phyloP scores from a whole-genome alignment of 2,113 vertebrate species.

The Sciurus niger region DNA sequence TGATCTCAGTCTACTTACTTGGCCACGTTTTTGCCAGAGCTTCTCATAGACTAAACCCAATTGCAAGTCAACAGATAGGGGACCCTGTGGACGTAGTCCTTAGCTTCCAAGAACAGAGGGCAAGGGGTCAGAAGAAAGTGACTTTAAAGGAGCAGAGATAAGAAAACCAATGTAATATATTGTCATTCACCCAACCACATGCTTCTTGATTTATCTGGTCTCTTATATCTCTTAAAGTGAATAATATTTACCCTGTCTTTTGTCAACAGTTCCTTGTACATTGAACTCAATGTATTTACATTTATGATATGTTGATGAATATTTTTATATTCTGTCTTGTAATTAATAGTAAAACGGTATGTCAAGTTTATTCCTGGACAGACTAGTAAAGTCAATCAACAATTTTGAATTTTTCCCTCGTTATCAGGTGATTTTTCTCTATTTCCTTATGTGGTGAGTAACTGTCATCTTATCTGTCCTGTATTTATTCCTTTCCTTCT shows the following conservation, averaged over 20 bases:
- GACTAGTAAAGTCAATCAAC: neutral
- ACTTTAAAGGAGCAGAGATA: neutral
- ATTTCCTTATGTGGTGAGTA: neutral
- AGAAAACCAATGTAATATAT: neutral
- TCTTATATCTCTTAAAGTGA: neutral
- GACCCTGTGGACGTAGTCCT: fast-evolving
- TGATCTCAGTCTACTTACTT: neutral
- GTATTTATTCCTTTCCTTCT: neutral
- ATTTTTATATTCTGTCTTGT: neutral
- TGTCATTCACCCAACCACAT: neutral
- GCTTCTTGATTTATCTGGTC: neutral
- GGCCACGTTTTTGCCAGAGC: too few species aligned
- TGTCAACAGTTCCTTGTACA: neutral
- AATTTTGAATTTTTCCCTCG: neutral
- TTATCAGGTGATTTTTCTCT: neutral
- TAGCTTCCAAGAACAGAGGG: neutral
- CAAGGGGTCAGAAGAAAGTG: neutral
- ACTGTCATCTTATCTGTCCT: neutral
- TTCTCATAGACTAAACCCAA: neutral
- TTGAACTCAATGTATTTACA: neutral
- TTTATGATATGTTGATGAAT: neutral
- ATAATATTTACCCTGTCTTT: neutral
- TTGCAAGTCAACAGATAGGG: fast-evolving
- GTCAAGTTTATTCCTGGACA: neutral
- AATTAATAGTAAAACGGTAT: neutral